Conservation (phyloP, 1,140 invertebrate species). For the Radopholus similis region DNA sequence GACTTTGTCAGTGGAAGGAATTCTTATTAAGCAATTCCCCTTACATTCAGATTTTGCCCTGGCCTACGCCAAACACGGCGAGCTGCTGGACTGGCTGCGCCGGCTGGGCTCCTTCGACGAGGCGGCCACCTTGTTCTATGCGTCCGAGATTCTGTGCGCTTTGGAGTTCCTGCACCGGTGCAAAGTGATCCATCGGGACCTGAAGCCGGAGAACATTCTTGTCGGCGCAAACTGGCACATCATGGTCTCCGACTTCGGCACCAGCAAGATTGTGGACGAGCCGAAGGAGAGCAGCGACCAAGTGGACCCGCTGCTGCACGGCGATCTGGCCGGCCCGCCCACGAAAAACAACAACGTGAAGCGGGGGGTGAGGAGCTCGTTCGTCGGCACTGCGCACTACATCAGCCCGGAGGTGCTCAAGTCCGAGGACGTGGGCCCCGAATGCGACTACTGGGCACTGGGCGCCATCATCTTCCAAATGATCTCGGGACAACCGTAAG, state of each 20-base stretch:
- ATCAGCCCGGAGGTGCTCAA: slow-evolving; percentile 67
- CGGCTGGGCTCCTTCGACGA: slow-evolving; percentile 84
- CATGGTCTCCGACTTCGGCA: slow-evolving; percentile 93
- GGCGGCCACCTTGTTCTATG: slow-evolving; percentile 83
- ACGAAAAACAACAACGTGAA: neutral
- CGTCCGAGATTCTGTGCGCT: slow-evolving; percentile 83
- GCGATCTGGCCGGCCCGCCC: neutral
- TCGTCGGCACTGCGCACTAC: slow-evolving; percentile 98
- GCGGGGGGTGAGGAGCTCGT: slow-evolving; percentile 69
- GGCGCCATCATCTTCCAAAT: slow-evolving; percentile 97
- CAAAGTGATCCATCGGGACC: slow-evolving; percentile 80
- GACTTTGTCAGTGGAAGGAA: slow-evolving; percentile 70
- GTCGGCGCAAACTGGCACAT: slow-evolving; percentile 89
- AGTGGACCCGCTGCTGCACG: neutral
- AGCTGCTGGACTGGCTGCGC: slow-evolving; percentile 83
- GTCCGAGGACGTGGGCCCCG: slow-evolving; percentile 43
- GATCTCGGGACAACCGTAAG: slow-evolving; percentile 75
- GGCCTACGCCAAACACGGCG: slow-evolving; percentile 88
- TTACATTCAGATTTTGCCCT: slow-evolving; percentile 77
- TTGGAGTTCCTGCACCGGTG: slow-evolving; percentile 85
- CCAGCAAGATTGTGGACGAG: slow-evolving; percentile 67
- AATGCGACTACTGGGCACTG: slow-evolving; percentile 79
- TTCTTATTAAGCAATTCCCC: neutral
- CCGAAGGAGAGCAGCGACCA: neutral
- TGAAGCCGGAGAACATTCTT: slow-evolving; percentile 69